phyloP scores from a whole-genome alignment of 2,113 vertebrate species.

The Melanerpes formicivorus region DNA sequence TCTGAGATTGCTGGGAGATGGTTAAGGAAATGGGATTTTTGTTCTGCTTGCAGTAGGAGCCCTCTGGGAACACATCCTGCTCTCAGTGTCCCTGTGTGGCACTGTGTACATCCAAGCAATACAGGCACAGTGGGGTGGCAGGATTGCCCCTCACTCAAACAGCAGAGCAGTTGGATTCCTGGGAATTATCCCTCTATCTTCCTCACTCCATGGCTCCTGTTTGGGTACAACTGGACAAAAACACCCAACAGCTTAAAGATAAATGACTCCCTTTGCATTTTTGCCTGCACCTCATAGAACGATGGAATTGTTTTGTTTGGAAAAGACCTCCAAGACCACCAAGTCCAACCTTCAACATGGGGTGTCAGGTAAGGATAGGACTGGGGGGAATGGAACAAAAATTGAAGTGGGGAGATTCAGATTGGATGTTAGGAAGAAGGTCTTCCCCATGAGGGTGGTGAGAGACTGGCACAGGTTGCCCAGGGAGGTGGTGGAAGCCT shows the following conservation, averaged over 20 bases:
- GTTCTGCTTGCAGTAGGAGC: not conserved
- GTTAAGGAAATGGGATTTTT: not conserved
- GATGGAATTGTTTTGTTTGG: no score
- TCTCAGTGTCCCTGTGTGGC: not conserved
- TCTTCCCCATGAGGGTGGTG: no score
- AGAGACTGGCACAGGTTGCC: no score
- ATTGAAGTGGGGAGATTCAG: no score
- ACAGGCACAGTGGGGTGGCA: not conserved
- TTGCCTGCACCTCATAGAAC: not conserved
- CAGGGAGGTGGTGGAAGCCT: no score
- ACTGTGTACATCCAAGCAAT: no score
- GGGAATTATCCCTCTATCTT: not conserved
- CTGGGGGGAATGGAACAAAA: no score
- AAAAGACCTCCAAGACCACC: no score
- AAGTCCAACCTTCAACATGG: no score
- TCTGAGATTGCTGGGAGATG: not conserved
- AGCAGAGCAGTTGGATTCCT: not conserved
- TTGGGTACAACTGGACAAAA: not conserved
- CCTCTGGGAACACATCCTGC: fast-evolving
- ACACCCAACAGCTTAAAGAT: fast-evolving
- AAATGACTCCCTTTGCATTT: not conserved
- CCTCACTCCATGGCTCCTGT: not conserved
- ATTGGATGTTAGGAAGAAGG: no score
- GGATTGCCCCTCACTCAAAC: not conserved
- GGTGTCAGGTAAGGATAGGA: no score